Conservation (phyloP, 2,113 vertebrate genomes). For the Sterrhoptilus dennistouni region DNA sequence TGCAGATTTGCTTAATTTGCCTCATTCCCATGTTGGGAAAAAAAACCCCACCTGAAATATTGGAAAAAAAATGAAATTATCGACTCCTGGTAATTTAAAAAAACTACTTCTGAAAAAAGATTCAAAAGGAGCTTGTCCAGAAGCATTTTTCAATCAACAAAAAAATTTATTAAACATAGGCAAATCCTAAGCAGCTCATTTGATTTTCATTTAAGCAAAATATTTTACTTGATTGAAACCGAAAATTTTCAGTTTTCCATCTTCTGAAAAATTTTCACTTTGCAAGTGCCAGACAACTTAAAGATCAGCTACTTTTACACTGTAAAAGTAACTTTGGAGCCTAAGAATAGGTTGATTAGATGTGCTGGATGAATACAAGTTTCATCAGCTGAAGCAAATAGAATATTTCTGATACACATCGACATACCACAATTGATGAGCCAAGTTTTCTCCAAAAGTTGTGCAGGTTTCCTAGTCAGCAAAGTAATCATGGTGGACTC, state of each 20-base stretch:
- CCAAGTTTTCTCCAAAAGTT: neutral
- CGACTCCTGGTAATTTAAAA: neutral
- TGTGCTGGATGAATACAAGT: neutral
- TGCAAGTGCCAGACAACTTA: neutral
- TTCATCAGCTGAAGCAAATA: neutral
- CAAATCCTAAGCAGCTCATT: neutral
- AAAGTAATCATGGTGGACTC: neutral
- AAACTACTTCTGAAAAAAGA: neutral
- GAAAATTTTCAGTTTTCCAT: neutral
- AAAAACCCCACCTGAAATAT: neutral
- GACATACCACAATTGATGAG: rapidly evolving
- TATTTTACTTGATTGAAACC: neutral
- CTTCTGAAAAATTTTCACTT: neutral
- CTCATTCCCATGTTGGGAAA: neutral
- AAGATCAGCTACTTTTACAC: neutral
- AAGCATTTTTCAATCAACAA: neutral
- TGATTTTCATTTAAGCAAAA: neutral
- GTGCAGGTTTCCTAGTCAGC: neutral
- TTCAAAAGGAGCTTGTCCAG: neutral
- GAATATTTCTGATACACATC: neutral
- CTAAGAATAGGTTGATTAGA: neutral
- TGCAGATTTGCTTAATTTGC: neutral
- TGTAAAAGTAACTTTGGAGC: neutral
- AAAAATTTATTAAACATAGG: neutral
- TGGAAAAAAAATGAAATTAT: neutral